Evolutionary conservation across 2,888 invertebrate genomes (phyloP).

Genomic region (Panorpa germanica): DNA sequence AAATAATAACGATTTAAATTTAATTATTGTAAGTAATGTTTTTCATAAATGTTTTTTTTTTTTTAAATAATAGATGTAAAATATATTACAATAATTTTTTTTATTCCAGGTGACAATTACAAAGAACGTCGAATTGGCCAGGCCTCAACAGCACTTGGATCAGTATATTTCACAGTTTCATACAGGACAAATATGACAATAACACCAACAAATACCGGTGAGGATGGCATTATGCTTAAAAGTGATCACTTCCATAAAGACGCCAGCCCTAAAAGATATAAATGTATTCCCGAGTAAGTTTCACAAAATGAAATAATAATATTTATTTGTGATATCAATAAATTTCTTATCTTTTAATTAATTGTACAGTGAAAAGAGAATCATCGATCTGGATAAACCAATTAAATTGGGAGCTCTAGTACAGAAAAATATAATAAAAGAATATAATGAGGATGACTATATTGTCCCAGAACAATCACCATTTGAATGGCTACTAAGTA

Average conservation of each 20-base stretch:
- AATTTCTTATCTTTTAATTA: slow-evolving; percentile 16
- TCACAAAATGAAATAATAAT: slow-evolving; percentile 8
- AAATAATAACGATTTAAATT: not conserved
- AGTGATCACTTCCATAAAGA: slow-evolving; percentile 78
- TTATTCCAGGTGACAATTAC: slow-evolving; percentile 50
- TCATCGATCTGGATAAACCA: slow-evolving; percentile 48
- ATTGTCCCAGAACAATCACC: slow-evolving; percentile 42
- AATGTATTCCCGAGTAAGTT: slow-evolving; percentile 12
- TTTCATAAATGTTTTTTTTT: slow-evolving; percentile 2
- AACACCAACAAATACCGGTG: slow-evolving; percentile 54
- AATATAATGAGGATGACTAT: slow-evolving; percentile 31
- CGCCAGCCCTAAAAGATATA: slow-evolving; percentile 38
- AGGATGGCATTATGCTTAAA: slow-evolving; percentile 63
- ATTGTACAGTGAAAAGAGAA: slow-evolving; percentile 44
- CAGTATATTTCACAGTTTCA: slow-evolving; percentile 59
- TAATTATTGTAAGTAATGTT: not conserved
- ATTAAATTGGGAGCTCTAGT: slow-evolving; percentile 64
- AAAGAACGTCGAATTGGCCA: slow-evolving; percentile 70
- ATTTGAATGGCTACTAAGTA: slow-evolving; percentile 31
- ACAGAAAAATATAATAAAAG: slow-evolving; percentile 38
- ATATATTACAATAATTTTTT: slow-evolving; percentile 10
- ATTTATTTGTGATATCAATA: slow-evolving; percentile 1
- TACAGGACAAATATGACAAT: slow-evolving; percentile 87
- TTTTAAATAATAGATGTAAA: slow-evolving; percentile 5
- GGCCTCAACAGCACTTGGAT: slow-evolving; percentile 72